phyloP scores from a whole-genome alignment of 2,113 vertebrate genomes.

The Micromys minutus region DNA sequence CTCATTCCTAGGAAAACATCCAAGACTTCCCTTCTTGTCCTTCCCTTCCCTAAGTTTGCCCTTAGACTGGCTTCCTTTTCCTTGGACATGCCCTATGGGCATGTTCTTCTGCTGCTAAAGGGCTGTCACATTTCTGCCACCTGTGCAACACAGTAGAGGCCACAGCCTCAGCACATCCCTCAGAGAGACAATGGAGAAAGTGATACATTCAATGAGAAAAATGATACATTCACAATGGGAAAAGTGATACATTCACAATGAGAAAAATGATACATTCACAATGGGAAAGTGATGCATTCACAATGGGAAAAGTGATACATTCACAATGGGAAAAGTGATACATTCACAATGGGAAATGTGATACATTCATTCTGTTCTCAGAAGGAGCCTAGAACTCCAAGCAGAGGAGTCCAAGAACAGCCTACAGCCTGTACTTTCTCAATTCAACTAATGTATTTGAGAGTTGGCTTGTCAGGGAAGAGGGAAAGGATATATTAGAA shows the following conservation, averaged over 20 bases:
- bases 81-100: neutral
- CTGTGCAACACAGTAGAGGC: neutral
- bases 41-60: neutral
- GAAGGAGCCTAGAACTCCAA: neutral
- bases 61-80: neutral
- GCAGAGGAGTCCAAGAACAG: neutral
- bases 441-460: neutral
- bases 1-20: conserved; percentile 62
- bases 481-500: conserved; percentile 44
- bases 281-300: too few species aligned
- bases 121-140: too few species aligned
- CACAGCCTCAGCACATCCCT: neutral
- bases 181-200: neutral
- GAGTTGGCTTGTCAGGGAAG: conserved; percentile 46
- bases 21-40: too few species aligned
- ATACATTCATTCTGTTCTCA: neutral
- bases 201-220: too few species aligned
- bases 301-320: too few species aligned
- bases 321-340: too few species aligned
- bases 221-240: too few species aligned
- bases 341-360: neutral
- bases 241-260: too few species aligned
- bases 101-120: neutral
- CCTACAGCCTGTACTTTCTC: neutral
- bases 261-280: too few species aligned